phyloP scores from a whole-genome alignment of 2,888 invertebrate genomes.

The Harpalus rufipes region DNA sequence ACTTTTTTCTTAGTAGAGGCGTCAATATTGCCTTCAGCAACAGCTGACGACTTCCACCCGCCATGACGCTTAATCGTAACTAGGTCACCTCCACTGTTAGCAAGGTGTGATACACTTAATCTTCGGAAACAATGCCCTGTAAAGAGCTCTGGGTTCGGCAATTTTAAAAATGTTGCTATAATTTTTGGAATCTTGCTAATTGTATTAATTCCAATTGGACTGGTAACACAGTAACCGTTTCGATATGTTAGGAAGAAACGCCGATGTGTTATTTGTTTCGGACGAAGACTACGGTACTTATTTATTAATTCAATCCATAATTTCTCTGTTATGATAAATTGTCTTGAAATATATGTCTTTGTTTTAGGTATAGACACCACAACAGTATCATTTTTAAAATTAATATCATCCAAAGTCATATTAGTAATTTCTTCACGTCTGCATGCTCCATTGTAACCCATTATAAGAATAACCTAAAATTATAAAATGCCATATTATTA shows the following conservation, averaged over 20 bases:
- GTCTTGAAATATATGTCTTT: not conserved
- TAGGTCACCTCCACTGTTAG: too few species aligned
- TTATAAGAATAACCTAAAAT: conserved; percentile 67
- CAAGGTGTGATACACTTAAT: not conserved
- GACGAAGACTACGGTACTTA: not conserved
- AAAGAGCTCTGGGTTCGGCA: not conserved
- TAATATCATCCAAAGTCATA: conserved; percentile 65
- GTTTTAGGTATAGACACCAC: conserved; percentile 29
- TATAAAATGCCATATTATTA: not conserved
- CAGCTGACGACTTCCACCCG: too few species aligned
- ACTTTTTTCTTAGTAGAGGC: too few species aligned
- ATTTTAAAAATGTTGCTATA: conserved; percentile 11
- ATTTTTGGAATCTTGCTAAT: not conserved
- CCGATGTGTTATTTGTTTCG: not conserved
- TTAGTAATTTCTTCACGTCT: conserved; percentile 66
- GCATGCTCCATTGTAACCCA: conserved; percentile 68
- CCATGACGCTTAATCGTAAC: too few species aligned
- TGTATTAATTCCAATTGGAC: conserved; percentile 11
- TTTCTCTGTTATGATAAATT: not conserved
- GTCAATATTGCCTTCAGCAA: too few species aligned
- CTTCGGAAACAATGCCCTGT: not conserved
- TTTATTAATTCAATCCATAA: conserved; percentile 34
- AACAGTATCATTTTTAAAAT: conserved; percentile 55
- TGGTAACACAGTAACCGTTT: not conserved
- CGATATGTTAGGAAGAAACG: not conserved